Base-by-base conservation (phyloP, 2,113 vertebrate species). In the Phocoena sinus region DNA sequence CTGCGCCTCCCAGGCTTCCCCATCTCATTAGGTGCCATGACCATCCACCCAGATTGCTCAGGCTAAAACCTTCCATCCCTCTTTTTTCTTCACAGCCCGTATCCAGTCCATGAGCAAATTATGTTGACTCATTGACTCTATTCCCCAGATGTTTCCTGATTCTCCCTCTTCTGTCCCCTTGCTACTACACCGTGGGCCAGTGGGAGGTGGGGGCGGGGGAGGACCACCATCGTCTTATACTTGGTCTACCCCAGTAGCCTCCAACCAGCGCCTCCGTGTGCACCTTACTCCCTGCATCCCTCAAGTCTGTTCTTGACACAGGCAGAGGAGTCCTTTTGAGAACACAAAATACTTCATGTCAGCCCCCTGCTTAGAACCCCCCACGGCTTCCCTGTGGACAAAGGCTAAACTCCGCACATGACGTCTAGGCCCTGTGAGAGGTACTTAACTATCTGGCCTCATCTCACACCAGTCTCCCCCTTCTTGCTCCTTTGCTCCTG, bases 241-340 rank as follows among this genome's bases (percentile, higher is more conserved):
- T 44, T 56, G 8, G 53, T 41, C 53, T 65, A 47, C 44, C 67
- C 44, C n/a, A 36, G 28, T 1, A 79, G 17, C 36, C 17, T 84
- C 86, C 53, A 50, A 1, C 41, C 18, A 31, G 36, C 71, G 36
- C 74, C n/a, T n/a, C n/a, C 1, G 0, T 28, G 20, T 28, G 4
- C 56, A 44, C 12, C 13, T 47, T 20, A 17, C 47, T 70, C 10
- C 25, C n/a, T 6, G 12, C 14, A 31, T 80, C 31, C 31, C n/a
- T 62, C 14, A 13, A 26, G 20, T 47, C 31, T n/a, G 11, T 47
- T 73, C 36, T 28, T 12, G 28, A 80, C 65, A 63, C 2, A 92
- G 44, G 13, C 26, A 58, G 6, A 71, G 5, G 36, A 41, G 6
- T 71, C 36, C 26, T 85, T 81, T 12, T 80, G 36, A 93, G 88